These are phyloP conservation scores for Clunio marinus DNA, from an alignment of 2,888 invertebrate genomes.

Conservation along the genomic window DNA sequence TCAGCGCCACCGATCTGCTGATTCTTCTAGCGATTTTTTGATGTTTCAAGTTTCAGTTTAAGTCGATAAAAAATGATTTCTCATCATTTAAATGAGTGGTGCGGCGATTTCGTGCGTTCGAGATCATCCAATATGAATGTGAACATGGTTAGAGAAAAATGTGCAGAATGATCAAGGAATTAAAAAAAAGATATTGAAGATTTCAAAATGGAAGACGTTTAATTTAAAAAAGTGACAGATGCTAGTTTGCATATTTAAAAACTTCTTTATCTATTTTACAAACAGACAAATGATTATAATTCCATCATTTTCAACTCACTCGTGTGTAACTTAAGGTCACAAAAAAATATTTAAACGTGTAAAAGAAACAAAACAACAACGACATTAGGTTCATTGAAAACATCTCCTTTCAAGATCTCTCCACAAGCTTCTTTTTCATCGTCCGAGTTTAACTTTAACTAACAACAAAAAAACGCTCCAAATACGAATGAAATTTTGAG, in stretches of 20 bases:
- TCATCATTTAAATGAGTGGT: not conserved
- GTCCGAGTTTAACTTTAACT: too few relatives aligned
- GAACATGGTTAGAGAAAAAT: too few relatives aligned
- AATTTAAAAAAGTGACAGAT: too few relatives aligned
- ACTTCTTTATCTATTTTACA: too few relatives aligned
- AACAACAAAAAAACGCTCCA: conserved; percentile 17
- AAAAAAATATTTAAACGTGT: not conserved
- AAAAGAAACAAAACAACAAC: conserved; percentile 7
- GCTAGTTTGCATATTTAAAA: too few relatives aligned
- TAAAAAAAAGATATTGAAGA: too few relatives aligned
- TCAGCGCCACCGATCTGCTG: not conserved
- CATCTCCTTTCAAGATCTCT: conserved; percentile 7
- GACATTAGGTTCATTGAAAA: not conserved
- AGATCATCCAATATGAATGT: not conserved
- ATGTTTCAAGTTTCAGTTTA: not conserved
- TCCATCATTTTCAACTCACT: too few relatives aligned
- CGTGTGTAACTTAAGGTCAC: too few relatives aligned
- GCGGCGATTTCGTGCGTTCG: not conserved
- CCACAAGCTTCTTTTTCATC: not conserved
- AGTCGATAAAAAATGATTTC: not conserved
- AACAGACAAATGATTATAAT: too few relatives aligned
- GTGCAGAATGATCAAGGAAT: too few relatives aligned
- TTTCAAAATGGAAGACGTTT: too few relatives aligned
- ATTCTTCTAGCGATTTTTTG: too few relatives aligned
- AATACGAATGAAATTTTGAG: conserved; percentile 7